Evolutionary conservation across 2,113 vertebrate species (phyloP).

Genomic region (Muntiacus muntjak): DNA sequence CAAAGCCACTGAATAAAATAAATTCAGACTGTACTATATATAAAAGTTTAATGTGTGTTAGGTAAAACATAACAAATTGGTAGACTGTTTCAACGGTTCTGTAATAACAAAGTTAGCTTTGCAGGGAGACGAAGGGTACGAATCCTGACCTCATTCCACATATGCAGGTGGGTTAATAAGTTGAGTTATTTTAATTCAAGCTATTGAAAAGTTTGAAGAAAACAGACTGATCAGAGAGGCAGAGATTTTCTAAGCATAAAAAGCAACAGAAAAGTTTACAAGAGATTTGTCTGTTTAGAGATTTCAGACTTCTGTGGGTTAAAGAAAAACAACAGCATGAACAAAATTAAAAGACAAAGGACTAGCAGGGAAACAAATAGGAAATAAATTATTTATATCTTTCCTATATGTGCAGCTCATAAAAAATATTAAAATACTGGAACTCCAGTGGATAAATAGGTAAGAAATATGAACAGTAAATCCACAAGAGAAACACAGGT

Average conservation of each 20-base stretch:
- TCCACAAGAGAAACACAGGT: neutral
- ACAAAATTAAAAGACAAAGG: slow-evolving; percentile 14
- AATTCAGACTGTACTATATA: neutral
- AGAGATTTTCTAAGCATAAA: neutral
- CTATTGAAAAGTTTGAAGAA: neutral
- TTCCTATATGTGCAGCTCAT: neutral
- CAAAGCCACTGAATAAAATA: neutral
- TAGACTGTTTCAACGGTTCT: neutral
- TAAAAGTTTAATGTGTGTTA: neutral
- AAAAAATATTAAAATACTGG: neutral
- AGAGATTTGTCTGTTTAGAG: neutral
- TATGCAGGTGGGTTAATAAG: neutral
- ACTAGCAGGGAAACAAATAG: neutral
- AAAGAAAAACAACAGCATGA: neutral
- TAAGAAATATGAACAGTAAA: neutral
- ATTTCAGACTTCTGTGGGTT: neutral
- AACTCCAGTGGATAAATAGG: neutral
- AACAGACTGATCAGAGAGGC: neutral
- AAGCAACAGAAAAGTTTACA: neutral
- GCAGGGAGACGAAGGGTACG: neutral
- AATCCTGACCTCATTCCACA: neutral
- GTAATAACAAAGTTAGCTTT: neutral
- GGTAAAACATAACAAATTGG: neutral
- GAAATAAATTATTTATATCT: slow-evolving; percentile 6
- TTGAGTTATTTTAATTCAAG: neutral